These are phyloP conservation scores for Propithecus perrieri DNA, from an alignment of 2,797 vertebrate species.

Conservation along the genomic window DNA sequence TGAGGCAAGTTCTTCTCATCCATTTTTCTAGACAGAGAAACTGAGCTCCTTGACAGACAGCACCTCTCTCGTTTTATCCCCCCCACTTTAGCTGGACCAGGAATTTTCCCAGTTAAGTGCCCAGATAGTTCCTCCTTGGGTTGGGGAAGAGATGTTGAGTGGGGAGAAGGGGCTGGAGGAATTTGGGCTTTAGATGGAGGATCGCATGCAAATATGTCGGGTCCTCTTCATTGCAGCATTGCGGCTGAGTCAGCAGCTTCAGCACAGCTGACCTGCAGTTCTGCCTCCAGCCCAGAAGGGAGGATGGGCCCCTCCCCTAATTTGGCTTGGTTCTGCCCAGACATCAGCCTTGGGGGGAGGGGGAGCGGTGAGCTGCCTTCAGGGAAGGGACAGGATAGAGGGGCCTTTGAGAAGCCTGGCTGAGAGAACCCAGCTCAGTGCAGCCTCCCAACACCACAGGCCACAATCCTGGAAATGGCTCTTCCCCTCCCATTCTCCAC, in stretches of 20 bases:
- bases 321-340: neutral
- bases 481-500: neutral
- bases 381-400: neutral
- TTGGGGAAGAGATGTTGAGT: neutral
- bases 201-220: neutral
- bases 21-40: conserved; percentile 57
- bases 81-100: neutral
- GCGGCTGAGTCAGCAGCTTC: conserved; percentile 44
- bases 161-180: neutral
- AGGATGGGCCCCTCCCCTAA: neutral
- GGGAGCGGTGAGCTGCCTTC: neutral
- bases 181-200: neutral
- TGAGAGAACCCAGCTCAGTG: neutral
- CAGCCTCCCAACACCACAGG: neutral
- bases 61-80: neutral
- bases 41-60: neutral
- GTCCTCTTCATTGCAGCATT: neutral
- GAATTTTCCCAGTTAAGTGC: conserved; percentile 6
- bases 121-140: neutral
- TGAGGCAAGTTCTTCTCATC: conserved; percentile 20
- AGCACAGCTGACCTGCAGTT: neutral
- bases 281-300: neutral
- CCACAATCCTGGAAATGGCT: neutral
- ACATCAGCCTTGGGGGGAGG: neutral
- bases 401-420: neutral